These are phyloP conservation scores for Actias luna DNA, from an alignment of 2,888 invertebrate species.

Conservation along the genomic window DNA sequence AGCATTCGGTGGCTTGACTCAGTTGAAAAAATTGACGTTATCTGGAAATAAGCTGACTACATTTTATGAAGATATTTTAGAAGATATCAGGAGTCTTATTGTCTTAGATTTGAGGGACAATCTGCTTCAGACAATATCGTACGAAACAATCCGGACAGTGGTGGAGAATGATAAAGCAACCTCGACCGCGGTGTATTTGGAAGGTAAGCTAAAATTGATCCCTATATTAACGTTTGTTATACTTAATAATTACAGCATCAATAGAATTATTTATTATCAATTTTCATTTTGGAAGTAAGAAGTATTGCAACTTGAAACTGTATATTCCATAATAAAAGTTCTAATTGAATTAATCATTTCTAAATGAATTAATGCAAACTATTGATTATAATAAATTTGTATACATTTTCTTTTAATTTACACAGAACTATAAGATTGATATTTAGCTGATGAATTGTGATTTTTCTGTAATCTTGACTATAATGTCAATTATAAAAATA, in stretches of 20 bases:
- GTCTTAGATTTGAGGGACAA: conserved; percentile 90
- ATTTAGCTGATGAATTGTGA: neutral
- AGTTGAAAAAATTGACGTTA: conserved; percentile 86
- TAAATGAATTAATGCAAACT: neutral
- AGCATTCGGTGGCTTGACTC: conserved; percentile 88
- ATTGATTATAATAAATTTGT: neutral
- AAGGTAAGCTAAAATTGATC: conserved; percentile 83
- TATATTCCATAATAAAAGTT: neutral
- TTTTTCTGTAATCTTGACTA: neutral
- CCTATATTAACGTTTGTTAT: conserved; percentile 37
- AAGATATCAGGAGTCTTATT: conserved; percentile 85
- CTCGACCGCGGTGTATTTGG: conserved; percentile 87
- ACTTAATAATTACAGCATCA: conserved; percentile 28
- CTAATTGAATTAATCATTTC: neutral
- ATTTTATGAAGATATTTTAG: conserved; percentile 87
- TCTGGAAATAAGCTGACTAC: conserved; percentile 87
- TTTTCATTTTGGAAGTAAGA: conserved; percentile 2
- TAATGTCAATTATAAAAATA: neutral
- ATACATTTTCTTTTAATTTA: neutral
- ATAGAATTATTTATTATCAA: conserved; percentile 2
- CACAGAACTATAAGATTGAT: neutral
- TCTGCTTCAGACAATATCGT: conserved; percentile 87
- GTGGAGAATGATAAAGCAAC: conserved; percentile 87
- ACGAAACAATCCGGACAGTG: conserved; percentile 88
- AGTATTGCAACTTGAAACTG: neutral